Evolutionary conservation across 2,888 invertebrate genomes (phyloP).

Genomic region (Pharmacophagus antenor): DNA sequence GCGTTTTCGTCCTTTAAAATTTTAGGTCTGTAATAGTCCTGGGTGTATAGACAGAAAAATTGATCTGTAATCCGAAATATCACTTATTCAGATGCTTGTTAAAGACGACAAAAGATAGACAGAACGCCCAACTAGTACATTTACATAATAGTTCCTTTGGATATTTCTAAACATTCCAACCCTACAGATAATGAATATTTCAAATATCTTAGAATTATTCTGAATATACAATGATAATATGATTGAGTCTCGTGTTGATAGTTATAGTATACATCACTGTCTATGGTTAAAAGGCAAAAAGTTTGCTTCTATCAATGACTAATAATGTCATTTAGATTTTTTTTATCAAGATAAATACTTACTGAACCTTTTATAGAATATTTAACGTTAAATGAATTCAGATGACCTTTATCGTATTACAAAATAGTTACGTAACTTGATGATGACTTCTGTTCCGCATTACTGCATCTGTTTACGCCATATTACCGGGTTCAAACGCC

Average conservation of each 20-base stretch:
- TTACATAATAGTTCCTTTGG: too few relatives aligned
- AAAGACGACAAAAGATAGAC: too few relatives aligned
- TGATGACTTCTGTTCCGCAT: slow-evolving; percentile 59
- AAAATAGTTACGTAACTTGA: slow-evolving; percentile 50
- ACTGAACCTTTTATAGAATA: slow-evolving; percentile 12
- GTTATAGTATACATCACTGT: slow-evolving; percentile 1
- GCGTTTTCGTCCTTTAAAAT: neutral
- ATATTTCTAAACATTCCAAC: too few relatives aligned
- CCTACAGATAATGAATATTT: neutral
- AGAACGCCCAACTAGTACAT: too few relatives aligned
- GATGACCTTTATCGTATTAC: slow-evolving; percentile 46
- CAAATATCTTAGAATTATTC: neutral
- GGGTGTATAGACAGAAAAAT: neutral
- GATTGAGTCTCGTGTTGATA: neutral
- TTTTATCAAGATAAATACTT: neutral
- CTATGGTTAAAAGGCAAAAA: neutral
- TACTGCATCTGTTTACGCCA: slow-evolving; percentile 49
- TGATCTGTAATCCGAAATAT: too few relatives aligned
- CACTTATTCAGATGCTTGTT: too few relatives aligned
- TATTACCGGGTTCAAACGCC: slow-evolving; percentile 65
- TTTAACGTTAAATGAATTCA: slow-evolving; percentile 11
- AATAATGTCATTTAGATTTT: neutral
- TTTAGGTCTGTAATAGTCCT: neutral
- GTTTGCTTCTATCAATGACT: neutral
- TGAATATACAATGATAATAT: neutral